Percentiles rank a stretch among this genome's conserved stretches.
Conservation (phyloP, 2,113 vertebrate species). For the Scophthalmus maximus region DNA sequence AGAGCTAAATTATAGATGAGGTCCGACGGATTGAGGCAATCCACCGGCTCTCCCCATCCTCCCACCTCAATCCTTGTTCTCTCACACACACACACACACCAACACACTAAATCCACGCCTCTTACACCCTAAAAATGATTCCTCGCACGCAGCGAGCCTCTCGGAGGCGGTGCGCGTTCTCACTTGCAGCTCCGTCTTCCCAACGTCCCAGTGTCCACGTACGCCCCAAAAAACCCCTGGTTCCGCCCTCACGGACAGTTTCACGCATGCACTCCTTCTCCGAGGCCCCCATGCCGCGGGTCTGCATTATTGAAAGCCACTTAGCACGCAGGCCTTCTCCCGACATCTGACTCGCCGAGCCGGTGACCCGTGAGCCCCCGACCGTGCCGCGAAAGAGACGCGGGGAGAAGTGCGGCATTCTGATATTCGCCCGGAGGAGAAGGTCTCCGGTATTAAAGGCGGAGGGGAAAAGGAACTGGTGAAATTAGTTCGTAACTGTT, state of each 20-base stretch:
- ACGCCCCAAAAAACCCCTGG: background rate
- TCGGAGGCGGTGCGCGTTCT: conserved; percentile 9
- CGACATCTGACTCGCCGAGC: conserved; percentile 47
- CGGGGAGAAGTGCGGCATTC: background rate
- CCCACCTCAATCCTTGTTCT: conserved; percentile 11
- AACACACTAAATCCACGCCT: conserved; percentile 15
- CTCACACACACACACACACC: background rate
- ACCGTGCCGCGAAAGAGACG: conserved; percentile 17
- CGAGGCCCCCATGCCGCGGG: background rate
- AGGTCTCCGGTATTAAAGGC: too few relatives aligned
- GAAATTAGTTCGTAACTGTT: too few relatives aligned
- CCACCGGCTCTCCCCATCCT: conserved; percentile 32
- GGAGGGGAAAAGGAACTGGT: too few relatives aligned
- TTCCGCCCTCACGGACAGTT: background rate
- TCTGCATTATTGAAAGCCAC: conserved; percentile 65
- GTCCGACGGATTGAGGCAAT: conserved; percentile 33
- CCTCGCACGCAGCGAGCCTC: conserved; percentile 10
- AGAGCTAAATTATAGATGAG: conserved; percentile 69
- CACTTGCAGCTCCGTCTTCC: conserved; percentile 14
- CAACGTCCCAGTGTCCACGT: background rate
- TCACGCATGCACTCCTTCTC: background rate
- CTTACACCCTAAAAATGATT: conserved; percentile 31
- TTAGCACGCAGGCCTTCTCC: conserved; percentile 56
- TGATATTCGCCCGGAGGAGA: background rate
- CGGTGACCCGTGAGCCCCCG: conserved; percentile 31